Evolutionary conservation across 2,888 invertebrate genomes (phyloP).

Genomic region (Gnatocerus cornutus): DNA sequence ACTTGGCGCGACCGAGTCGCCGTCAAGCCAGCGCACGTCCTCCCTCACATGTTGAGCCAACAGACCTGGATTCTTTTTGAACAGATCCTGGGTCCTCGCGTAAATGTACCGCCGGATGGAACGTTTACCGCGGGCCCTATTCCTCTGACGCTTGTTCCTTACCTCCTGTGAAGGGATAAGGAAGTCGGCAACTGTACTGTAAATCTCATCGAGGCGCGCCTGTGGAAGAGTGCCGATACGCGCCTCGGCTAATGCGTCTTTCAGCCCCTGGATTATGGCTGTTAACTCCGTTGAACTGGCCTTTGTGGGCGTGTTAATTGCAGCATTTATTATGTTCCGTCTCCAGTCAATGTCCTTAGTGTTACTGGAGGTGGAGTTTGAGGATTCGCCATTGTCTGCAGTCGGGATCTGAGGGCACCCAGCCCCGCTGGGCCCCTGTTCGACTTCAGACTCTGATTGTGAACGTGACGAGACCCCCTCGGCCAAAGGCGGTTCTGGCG

Average conservation of each 20-base stretch:
- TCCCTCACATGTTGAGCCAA: constrained; percentile 58
- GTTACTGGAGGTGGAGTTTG: constrained; percentile 10
- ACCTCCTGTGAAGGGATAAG: background rate
- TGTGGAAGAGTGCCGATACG: constrained; percentile 42
- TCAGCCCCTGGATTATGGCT: constrained; percentile 40
- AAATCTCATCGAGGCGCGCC: constrained; percentile 44
- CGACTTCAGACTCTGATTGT: background rate
- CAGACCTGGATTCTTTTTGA: constrained; percentile 58
- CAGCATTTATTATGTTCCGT: background rate
- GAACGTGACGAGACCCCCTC: background rate
- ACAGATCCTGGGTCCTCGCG: constrained; percentile 62
- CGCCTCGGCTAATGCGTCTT: constrained; percentile 39
- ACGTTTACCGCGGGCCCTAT: constrained; percentile 31
- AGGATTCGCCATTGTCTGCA: background rate
- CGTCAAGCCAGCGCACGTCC: constrained; percentile 52
- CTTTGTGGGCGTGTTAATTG: constrained; percentile 18
- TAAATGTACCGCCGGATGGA: constrained; percentile 55
- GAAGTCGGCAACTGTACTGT: constrained; percentile 26
- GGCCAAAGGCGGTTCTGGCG: constrained; percentile 12
- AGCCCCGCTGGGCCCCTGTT: constrained; percentile 12
- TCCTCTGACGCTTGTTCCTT: constrained; percentile 19
- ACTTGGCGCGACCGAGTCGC: constrained; percentile 40
- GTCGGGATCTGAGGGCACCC: background rate
- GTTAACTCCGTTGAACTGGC: constrained; percentile 22
- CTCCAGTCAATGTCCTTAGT: constrained; percentile 19